phyloP scores from a whole-genome alignment of 2,113 vertebrate genomes.

The Cyrtonyx montezumae region DNA sequence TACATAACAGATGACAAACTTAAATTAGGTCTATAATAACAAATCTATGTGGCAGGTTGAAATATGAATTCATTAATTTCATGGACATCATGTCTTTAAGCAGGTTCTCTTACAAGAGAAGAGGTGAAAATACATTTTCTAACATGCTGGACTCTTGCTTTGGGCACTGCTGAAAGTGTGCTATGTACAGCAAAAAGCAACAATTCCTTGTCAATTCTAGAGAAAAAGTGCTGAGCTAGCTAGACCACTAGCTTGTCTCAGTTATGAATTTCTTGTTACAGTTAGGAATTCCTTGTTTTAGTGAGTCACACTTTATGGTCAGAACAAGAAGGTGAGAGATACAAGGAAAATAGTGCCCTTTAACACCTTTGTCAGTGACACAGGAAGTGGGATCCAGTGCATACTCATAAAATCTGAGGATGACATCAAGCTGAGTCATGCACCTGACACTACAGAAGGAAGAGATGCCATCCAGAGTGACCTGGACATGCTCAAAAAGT shows the following conservation, averaged over 20 bases:
- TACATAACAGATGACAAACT: not conserved
- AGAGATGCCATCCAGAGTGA: too few relatives aligned
- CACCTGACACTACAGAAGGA: too few relatives aligned
- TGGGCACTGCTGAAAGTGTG: fast-evolving
- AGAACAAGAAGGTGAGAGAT: not conserved
- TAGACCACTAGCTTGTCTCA: not conserved
- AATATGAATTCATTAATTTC: not conserved
- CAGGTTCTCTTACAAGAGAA: not conserved
- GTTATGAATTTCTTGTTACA: not conserved
- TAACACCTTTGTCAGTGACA: too few relatives aligned
- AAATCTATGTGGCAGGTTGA: not conserved
- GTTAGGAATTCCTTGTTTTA: not conserved
- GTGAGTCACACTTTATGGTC: not conserved
- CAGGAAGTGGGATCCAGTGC: too few relatives aligned
- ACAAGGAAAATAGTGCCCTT: not conserved
- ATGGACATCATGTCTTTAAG: not conserved
- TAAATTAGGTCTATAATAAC: not conserved
- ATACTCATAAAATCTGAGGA: too few relatives aligned
- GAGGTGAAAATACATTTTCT: not conserved
- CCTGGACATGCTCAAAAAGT: too few relatives aligned
- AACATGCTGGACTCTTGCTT: not conserved
- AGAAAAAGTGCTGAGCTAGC: not conserved
- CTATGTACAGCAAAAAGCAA: not conserved
- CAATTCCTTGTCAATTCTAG: not conserved
- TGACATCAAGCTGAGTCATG: too few relatives aligned